Evolutionary conservation across 2,888 invertebrate species (phyloP).

Genomic region (Zhuqinia jingwanae): DNA sequence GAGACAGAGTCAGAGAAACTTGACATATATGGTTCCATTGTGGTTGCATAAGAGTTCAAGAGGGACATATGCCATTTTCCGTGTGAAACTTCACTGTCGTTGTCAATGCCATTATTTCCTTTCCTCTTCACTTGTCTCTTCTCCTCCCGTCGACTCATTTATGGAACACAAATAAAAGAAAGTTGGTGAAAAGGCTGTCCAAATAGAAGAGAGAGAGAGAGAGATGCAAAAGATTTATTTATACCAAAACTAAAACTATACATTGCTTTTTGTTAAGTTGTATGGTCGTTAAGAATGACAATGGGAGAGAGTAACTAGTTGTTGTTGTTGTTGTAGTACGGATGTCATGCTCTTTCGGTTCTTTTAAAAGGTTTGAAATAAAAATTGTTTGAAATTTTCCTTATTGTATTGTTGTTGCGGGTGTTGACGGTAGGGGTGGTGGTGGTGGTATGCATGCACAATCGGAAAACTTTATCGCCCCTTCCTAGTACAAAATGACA

Average conservation of each 20-base stretch:
- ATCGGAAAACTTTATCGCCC: slow-evolving; percentile 21
- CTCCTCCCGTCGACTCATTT: slow-evolving; percentile 21
- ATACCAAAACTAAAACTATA: neutral
- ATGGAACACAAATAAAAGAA: slow-evolving; percentile 34
- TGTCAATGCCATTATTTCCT: slow-evolving; percentile 67
- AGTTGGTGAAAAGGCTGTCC: slow-evolving; percentile 38
- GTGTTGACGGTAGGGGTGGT: neutral
- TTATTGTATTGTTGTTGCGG: slow-evolving; percentile 16
- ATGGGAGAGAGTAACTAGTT: neutral
- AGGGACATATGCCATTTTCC: slow-evolving; percentile 68
- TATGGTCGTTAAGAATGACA: slow-evolving; percentile 9
- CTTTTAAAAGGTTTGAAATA: slow-evolving; percentile 47
- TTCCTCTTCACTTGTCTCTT: slow-evolving; percentile 20
- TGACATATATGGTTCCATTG: slow-evolving; percentile 67
- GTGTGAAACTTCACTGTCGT: slow-evolving; percentile 70
- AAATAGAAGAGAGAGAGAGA: neutral
- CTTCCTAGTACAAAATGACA: slow-evolving; percentile 34
- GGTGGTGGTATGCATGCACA: neutral
- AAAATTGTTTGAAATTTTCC: slow-evolving; percentile 54
- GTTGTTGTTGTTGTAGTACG: neutral
- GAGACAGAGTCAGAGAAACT: slow-evolving; percentile 48
- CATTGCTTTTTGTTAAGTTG: slow-evolving; percentile 19
- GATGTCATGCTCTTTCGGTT: neutral
- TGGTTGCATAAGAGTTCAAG: slow-evolving; percentile 61
- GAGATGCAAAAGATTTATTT: slow-evolving; percentile 43